Conservation (phyloP, 1,140 invertebrate species). For the Caenorhabditis briggsae region DNA sequence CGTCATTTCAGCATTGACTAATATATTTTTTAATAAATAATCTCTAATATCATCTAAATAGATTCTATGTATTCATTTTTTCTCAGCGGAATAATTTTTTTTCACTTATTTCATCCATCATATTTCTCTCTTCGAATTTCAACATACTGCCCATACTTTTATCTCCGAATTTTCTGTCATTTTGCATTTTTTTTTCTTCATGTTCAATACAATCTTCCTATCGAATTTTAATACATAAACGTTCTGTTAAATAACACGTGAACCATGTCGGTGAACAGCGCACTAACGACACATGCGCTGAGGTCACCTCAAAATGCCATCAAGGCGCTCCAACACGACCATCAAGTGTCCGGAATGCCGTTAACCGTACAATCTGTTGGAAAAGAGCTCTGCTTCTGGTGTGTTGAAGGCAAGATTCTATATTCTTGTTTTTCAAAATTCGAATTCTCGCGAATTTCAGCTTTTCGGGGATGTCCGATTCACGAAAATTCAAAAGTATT, state of each 20-base stretch:
- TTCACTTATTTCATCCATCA: background rate
- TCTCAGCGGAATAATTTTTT: slow-evolving; percentile 29
- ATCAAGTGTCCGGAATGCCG: background rate
- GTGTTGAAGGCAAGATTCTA: slow-evolving; percentile 1
- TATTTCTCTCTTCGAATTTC: background rate
- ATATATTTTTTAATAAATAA: too few relatives aligned
- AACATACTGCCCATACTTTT: background rate
- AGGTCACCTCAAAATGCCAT: background rate
- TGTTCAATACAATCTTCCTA: slow-evolving; percentile 9
- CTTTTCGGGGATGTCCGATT: slow-evolving; percentile 3
- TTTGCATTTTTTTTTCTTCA: background rate
- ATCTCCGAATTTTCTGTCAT: background rate
- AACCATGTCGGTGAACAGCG: background rate
- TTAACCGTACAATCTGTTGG: background rate
- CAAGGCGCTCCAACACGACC: background rate
- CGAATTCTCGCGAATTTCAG: background rate
- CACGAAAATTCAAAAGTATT: slow-evolving; percentile 8
- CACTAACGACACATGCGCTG: background rate
- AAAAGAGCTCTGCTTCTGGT: slow-evolving; percentile 24
- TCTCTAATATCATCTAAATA: background rate
- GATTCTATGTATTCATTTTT: background rate
- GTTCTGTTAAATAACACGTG: slow-evolving; percentile 12
- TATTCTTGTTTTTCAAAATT: background rate
- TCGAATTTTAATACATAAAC: slow-evolving; percentile 41
- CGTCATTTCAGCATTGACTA: slow-evolving; percentile 19